A percentile compares a stretch with the other conserved stretches of the same genome.
phyloP scores from a whole-genome alignment of 2,888 invertebrate species.

The Heteromurus nitidus region DNA sequence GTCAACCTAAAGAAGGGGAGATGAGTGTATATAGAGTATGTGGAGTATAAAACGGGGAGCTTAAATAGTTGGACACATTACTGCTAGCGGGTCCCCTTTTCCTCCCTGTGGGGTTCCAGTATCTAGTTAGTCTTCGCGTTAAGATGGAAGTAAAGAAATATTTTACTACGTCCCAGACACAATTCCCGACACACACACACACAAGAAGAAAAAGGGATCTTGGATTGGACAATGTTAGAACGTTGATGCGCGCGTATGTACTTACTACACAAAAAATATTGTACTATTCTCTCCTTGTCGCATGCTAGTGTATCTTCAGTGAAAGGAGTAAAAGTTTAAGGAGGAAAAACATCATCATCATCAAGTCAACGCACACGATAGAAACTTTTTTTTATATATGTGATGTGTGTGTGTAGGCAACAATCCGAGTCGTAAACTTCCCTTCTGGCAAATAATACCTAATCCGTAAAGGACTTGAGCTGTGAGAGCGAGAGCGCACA shows the following conservation, averaged over 20 bases:
- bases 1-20: constrained; percentile 14
- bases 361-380: neutral
- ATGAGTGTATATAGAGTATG: too few relatives aligned
- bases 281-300: neutral
- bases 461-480: constrained; percentile 1
- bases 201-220: neutral
- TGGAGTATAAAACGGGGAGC: too few relatives aligned
- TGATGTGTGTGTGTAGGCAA: too few relatives aligned
- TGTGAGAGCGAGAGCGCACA: too few relatives aligned
- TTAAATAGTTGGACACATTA: too few relatives aligned
- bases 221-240: too few relatives aligned
- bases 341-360: constrained; percentile 1
- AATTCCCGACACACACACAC: too few relatives aligned
- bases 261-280: too few relatives aligned
- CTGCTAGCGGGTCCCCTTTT: neutral
- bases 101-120: constrained; percentile 7
- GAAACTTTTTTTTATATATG: too few relatives aligned
- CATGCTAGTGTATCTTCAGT: neutral
- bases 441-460: neutral
- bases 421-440: too few relatives aligned
- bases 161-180: neutral
- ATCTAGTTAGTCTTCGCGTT: neutral
- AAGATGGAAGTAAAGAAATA: neutral
- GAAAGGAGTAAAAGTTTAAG: too few relatives aligned
- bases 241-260: too few relatives aligned